Evolutionary conservation across 2,888 invertebrate species (phyloP).

Genomic region (Lycocerus yunnanus): DNA sequence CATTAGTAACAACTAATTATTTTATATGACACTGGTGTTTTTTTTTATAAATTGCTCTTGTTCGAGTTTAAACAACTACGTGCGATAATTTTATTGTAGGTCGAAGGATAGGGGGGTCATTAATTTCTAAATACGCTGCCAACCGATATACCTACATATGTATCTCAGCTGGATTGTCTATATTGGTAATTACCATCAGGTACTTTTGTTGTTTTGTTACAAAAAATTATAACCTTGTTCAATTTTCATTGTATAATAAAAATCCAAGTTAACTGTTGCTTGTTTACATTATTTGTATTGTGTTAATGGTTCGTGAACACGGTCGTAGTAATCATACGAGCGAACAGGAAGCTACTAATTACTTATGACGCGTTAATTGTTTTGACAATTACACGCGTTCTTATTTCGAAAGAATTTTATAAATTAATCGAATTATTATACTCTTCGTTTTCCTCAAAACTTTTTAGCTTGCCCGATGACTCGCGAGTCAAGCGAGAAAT

Average conservation of each 20-base stretch:
- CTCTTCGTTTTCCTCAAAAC: conserved; percentile 2
- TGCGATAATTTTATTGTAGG: not conserved
- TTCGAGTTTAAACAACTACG: not conserved
- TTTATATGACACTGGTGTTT: not conserved
- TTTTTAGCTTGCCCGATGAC: not conserved
- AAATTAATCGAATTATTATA: conserved; percentile 14
- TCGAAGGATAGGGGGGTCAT: not conserved
- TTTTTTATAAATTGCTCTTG: not conserved
- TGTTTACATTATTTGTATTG: conserved; percentile 23
- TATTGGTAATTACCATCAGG: not conserved
- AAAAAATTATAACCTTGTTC: conserved; percentile 4
- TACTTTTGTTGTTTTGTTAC: not conserved
- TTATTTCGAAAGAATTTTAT: conserved; percentile 15
- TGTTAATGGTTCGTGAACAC: conserved; percentile 21
- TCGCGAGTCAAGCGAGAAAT: not conserved
- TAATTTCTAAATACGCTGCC: not conserved
- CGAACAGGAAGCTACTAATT: conserved; percentile 25
- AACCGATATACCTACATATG: not conserved
- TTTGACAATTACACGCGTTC: conserved; percentile 20
- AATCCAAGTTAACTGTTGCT: conserved; percentile 7
- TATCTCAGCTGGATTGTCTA: not conserved
- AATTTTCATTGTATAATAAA: conserved; percentile 2
- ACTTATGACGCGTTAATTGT: conserved; percentile 25
- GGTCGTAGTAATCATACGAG: conserved; percentile 16
- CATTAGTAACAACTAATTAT: not conserved